Conservation (phyloP, 2,888 invertebrate species). For the Melanargia galathea region DNA sequence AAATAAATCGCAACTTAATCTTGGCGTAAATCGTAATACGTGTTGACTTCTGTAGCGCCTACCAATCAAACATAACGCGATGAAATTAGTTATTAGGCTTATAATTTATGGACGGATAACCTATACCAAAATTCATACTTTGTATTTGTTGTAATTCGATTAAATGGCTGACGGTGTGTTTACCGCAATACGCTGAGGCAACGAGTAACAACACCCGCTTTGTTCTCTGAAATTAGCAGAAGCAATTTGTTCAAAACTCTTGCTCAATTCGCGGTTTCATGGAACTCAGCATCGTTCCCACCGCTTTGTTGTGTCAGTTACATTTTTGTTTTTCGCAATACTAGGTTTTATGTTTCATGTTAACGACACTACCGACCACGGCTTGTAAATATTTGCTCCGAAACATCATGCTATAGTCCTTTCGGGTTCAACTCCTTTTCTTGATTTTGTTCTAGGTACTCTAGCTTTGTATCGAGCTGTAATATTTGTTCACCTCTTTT, state of each 20-base stretch:
- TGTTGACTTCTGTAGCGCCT: too few relatives aligned
- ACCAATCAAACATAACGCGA: too few relatives aligned
- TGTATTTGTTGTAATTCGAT: constrained; percentile 23
- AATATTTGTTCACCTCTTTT: too few relatives aligned
- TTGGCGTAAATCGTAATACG: too few relatives aligned
- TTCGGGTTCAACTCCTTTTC: neutral
- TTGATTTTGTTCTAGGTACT: neutral
- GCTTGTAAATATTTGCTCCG: neutral
- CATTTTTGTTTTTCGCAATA: constrained; percentile 27
- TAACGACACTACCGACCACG: neutral
- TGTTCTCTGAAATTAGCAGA: constrained; percentile 71
- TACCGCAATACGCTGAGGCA: constrained; percentile 40
- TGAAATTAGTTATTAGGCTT: too few relatives aligned
- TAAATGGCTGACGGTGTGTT: constrained; percentile 33
- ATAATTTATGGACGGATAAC: neutral
- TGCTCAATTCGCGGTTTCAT: constrained; percentile 58
- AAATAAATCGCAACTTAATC: too few relatives aligned
- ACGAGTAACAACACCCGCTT: constrained; percentile 56
- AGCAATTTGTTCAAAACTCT: constrained; percentile 56
- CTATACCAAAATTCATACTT: constrained; percentile 15
- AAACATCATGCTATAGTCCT: neutral
- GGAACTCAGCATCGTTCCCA: constrained; percentile 43
- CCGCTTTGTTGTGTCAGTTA: constrained; percentile 31
- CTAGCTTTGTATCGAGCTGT: too few relatives aligned
- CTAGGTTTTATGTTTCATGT: constrained; percentile 24